These are phyloP conservation scores for Sericinus montela DNA, from an alignment of 2,888 invertebrate genomes.

Conservation along the genomic window DNA sequence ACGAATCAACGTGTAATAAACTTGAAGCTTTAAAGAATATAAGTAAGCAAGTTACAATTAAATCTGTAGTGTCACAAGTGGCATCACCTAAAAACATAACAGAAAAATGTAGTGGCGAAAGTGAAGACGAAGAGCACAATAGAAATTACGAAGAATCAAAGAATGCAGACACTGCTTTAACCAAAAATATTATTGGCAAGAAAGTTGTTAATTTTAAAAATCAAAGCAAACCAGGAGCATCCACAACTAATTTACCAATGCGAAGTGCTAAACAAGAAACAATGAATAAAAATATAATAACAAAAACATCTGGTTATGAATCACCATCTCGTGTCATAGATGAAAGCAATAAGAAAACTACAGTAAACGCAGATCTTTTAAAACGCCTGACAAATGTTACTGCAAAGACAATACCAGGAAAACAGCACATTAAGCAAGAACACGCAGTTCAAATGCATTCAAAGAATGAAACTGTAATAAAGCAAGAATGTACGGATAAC, in stretches of 20 bases:
- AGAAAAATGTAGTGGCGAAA: constrained; percentile 20
- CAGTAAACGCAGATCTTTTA: constrained; percentile 40
- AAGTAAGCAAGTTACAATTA: constrained; percentile 43
- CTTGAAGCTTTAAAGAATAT: constrained; percentile 41
- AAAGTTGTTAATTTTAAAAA: constrained; percentile 18
- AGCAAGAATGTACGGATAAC: constrained; percentile 37
- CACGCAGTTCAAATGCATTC: constrained; percentile 22
- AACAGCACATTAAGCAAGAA: constrained; percentile 22
- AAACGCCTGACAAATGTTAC: constrained; percentile 52
- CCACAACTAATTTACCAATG: constrained; percentile 14
- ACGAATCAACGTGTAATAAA: constrained; percentile 25
- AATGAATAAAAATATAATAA: constrained; percentile 22
- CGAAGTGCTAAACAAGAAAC: constrained; percentile 16
- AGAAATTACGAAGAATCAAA: constrained; percentile 26
- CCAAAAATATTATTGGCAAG: constrained; percentile 17
- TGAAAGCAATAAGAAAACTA: constrained; percentile 25
- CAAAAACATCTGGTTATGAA: constrained; percentile 18
- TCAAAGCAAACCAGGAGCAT: constrained; percentile 11
- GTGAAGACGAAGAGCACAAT: constrained; percentile 19
- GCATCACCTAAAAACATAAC: constrained; percentile 16
- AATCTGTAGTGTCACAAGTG: constrained; percentile 30
- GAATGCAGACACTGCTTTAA: constrained; percentile 17
- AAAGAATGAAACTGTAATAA: constrained; percentile 27
- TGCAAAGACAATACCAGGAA: constrained; percentile 39
- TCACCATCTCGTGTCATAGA: constrained; percentile 20